phyloP scores from a whole-genome alignment of 1,140 invertebrate genomes.

The Ostrea denselamellosa region DNA sequence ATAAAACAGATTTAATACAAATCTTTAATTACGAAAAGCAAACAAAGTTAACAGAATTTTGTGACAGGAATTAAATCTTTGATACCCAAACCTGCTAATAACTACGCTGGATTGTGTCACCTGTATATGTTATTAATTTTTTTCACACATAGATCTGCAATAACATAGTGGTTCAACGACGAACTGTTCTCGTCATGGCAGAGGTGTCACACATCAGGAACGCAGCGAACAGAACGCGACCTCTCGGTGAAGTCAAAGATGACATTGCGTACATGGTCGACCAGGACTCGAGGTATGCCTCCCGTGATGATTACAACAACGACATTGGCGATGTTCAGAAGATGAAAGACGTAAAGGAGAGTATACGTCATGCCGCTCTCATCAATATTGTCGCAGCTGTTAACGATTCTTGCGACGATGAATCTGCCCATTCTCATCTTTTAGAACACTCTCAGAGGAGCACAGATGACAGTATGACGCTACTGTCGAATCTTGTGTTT shows the following conservation, averaged over 20 bases:
- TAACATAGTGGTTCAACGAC: background rate
- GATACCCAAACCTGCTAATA: constrained; percentile 9
- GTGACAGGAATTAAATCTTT: constrained; percentile 33
- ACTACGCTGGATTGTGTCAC: constrained; percentile 15
- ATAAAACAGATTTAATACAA: background rate
- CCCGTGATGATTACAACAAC: constrained; percentile 29
- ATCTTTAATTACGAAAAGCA: constrained; percentile 12
- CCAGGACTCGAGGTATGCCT: constrained; percentile 15
- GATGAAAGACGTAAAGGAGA: constrained; percentile 49
- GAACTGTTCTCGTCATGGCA: constrained; percentile 40
- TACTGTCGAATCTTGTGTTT: constrained; percentile 52
- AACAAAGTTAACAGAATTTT: background rate
- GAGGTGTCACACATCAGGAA: constrained; percentile 49
- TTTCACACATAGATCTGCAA: constrained; percentile 6
- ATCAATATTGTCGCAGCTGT: constrained; percentile 58
- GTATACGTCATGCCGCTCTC: constrained; percentile 49
- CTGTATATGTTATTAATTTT: background rate
- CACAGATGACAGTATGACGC: constrained; percentile 31
- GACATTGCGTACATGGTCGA: constrained; percentile 25
- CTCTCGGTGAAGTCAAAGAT: constrained; percentile 51
- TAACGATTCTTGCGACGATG: constrained; percentile 32
- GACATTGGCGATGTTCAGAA: constrained; percentile 30
- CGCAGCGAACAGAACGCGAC: constrained; percentile 42
- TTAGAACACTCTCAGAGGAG: constrained; percentile 27
- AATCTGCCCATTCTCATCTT: background rate